These are phyloP conservation scores for Aleiodes sp. DNA, from an alignment of 1,140 invertebrate species.

Conservation along the genomic window DNA sequence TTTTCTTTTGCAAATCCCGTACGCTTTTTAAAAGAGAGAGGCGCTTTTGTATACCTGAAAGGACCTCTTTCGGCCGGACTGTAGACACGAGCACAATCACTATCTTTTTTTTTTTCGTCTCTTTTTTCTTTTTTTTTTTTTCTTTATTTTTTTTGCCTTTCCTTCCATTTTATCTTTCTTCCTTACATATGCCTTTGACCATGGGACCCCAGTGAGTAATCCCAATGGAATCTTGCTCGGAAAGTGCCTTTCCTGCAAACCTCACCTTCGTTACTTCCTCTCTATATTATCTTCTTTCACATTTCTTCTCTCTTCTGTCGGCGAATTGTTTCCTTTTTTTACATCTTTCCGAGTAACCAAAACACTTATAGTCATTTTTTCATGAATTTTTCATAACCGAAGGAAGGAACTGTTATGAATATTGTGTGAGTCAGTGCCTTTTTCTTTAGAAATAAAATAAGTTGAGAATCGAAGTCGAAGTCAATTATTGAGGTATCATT, in stretches of 20 bases:
- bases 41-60: slow-evolving; percentile 11
- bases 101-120: slow-evolving; percentile 20
- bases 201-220: slow-evolving; percentile 39
- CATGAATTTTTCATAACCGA: neutral
- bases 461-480: too few species aligned
- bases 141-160: neutral
- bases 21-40: neutral
- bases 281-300: neutral
- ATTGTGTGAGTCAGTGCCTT: too few species aligned
- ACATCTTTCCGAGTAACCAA: neutral
- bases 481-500: too few species aligned
- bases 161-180: slow-evolving; percentile 24
- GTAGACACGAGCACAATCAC: slow-evolving; percentile 7
- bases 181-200: slow-evolving; percentile 9
- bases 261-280: slow-evolving; percentile 31
- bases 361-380: neutral
- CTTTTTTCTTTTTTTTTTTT: slow-evolving; percentile 15
- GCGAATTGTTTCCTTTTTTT: neutral
- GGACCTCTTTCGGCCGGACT: neutral
- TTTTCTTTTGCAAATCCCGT: neutral
- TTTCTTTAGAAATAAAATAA: too few species aligned
- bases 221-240: slow-evolving; percentile 45
- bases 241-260: slow-evolving; percentile 39
- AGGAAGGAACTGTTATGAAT: neutral
- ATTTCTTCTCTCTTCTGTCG: neutral